Percentiles rank a stretch among this genome's conserved stretches.
Evolutionary conservation across 2,113 vertebrate genomes (phyloP).

Genomic region (Saimiri boliviensis): DNA sequence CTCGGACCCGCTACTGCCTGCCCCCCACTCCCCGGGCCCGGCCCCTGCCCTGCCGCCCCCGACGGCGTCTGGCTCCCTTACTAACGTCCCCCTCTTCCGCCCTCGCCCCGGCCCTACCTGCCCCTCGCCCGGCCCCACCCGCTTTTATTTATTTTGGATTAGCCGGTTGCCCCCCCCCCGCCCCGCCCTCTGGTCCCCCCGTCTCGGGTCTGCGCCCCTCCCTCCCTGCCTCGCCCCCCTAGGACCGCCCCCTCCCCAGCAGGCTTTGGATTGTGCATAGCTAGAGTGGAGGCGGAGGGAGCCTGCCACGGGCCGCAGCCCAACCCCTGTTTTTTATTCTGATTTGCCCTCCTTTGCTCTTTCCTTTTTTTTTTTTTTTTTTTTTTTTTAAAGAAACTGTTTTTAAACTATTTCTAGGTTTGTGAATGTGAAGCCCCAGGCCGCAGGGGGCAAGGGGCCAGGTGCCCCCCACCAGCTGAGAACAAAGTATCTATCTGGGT

Average conservation of each 20-base stretch:
- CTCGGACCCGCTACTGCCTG: conserved; percentile 81
- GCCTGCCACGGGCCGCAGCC: conserved; percentile 30
- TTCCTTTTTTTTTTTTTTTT: conserved; percentile 77
- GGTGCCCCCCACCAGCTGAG: conserved; percentile 76
- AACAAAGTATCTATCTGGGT: conserved; percentile 95
- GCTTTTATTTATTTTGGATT: conserved; percentile 88
- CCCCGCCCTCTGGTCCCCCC: neutral
- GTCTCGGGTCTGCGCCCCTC: conserved; percentile 13
- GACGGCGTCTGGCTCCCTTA: conserved; percentile 87
- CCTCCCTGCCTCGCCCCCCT: neutral
- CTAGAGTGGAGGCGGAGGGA: conserved; percentile 65
- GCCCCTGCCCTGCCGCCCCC: conserved; percentile 79
- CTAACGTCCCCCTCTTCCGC: conserved; percentile 84
- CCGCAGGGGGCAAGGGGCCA: conserved; percentile 72
- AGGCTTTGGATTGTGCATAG: conserved; percentile 75
- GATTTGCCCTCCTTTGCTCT: conserved; percentile 83
- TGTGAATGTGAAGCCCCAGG: conserved; percentile 92
- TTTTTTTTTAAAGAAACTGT: conserved; percentile 79
- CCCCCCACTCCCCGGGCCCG: conserved; percentile 81
- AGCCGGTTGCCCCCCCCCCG: conserved; percentile 75
- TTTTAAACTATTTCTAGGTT: conserved; percentile 89
- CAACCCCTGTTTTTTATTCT: conserved; percentile 63
- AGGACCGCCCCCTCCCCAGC: conserved; percentile 30
- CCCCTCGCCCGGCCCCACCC: conserved; percentile 72
- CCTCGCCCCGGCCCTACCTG: conserved; percentile 4